Conservation (phyloP, 1,140 invertebrate genomes). For the Heliconius eleuchia region DNA sequence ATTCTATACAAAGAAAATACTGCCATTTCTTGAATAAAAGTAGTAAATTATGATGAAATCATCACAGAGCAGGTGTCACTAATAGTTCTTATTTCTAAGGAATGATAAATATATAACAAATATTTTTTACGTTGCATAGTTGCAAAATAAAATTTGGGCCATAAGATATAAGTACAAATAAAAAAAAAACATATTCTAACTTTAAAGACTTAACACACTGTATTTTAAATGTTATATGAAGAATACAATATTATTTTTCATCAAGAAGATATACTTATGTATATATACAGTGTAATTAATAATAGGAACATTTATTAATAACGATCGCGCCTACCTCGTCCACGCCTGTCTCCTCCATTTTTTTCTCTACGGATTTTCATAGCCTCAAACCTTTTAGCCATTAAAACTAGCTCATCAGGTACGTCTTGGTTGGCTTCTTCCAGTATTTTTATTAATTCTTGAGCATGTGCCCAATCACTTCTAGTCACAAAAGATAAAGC, state of each 20-base stretch:
- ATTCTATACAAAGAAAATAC: background rate
- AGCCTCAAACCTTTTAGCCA: slow-evolving; percentile 85
- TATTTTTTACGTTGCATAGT: background rate
- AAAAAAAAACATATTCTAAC: too few relatives aligned
- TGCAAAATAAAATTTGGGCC: background rate
- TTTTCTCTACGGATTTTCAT: slow-evolving; percentile 84
- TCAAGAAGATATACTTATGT: background rate
- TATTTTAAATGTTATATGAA: background rate
- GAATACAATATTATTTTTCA: background rate
- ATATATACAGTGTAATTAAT: background rate
- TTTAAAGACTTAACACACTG: background rate
- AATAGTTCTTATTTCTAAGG: background rate
- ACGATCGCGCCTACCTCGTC: slow-evolving; percentile 52
- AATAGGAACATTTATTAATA: slow-evolving; percentile 34
- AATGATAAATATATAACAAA: background rate
- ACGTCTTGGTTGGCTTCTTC: slow-evolving; percentile 89
- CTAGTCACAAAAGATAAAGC: slow-evolving; percentile 91
- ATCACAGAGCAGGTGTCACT: background rate
- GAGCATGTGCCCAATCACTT: slow-evolving; percentile 89
- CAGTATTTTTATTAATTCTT: slow-evolving; percentile 91
- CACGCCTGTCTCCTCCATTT: slow-evolving; percentile 62
- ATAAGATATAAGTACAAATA: background rate
- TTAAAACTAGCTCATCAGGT: slow-evolving; percentile 86
- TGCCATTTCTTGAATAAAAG: background rate
- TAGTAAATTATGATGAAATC: background rate